Evolutionary conservation across 1,140 invertebrate genomes (phyloP).

Genomic region (Ceratosolen solmsi): DNA sequence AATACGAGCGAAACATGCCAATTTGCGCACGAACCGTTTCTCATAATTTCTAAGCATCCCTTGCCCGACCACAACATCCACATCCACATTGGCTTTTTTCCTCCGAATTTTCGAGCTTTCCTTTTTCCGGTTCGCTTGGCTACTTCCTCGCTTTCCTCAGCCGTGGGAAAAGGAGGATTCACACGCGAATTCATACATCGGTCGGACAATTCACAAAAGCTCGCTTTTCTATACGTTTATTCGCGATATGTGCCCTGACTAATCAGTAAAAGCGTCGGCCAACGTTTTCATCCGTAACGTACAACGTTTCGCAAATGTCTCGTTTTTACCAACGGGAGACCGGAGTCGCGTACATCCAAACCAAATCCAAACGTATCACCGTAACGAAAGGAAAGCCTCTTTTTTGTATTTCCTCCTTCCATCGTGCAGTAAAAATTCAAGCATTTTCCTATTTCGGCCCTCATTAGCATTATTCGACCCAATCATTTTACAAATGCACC

Average conservation of each 20-base stretch:
- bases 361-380: background rate
- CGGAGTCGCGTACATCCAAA: background rate
- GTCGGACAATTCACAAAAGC: conserved; percentile 14
- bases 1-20: background rate
- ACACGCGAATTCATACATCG: too few relatives aligned
- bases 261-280: conserved; percentile 13
- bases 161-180: too few relatives aligned
- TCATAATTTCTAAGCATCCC: conserved; percentile 14
- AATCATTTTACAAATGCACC: too few relatives aligned
- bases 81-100: conserved; percentile 42
- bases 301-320: conserved; percentile 4
- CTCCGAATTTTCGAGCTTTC: conserved; percentile 9
- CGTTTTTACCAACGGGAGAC: background rate
- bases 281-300: background rate
- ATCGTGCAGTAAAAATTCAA: too few relatives aligned
- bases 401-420: background rate
- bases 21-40: conserved; percentile 12
- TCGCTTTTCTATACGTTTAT: conserved; percentile 1
- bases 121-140: too few relatives aligned
- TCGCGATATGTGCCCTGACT: background rate
- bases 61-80: background rate
- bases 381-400: too few relatives aligned
- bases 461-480: too few relatives aligned
- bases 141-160: too few relatives aligned
- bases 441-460: too few relatives aligned